Base-by-base conservation (phyloP, 92 coral and sea anemone genomes). In the Porites evermanni region DNA sequence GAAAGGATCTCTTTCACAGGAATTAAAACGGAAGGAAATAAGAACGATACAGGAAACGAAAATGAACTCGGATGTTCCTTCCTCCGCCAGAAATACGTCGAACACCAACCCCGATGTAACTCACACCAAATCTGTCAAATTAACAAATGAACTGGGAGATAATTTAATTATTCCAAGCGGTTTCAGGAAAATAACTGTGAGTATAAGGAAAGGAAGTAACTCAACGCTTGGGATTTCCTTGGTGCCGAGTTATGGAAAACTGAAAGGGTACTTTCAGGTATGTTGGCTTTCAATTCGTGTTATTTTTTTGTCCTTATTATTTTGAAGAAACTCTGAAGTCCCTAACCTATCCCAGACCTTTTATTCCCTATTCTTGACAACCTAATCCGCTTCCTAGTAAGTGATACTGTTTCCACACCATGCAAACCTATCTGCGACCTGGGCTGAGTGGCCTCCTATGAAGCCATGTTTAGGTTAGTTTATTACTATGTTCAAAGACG, bases 241-340 rank as follows among this genome's bases (percentile, higher is more conserved):
- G 51, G 95, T 95, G 44, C 98, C 98, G 24, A 90, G 97, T 79
- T 91, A 79, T 67, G 98, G 95, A 3, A 79, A 76, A 13, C 86
- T 93, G 79, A 95, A 90, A 72, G 98, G 98, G 65, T 93, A 86
- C 74, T 95, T 95, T 84, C 96, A 95, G 96, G 99, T 97, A 78
- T 38, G 47, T 4, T 38, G 47, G 47, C 47, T 38, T 38, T 38
- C 47, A 38, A 38, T 38, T 38, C 47, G 47, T 38, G 47, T 38
- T 4, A 38, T 3, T 38, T 38, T 38, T 4, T 38, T 38, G 47
- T 38, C 6, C 47, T 38, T 38, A 38, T 38, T 4, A 4, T 38
- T 29, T 29, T 29, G 32, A 29, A 29, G 32, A 29, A 29, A 0
- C 32, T 29, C 32, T 29, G 32, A 29, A 29, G 32, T 29, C 32